Evolutionary conservation across 2,888 invertebrate genomes (phyloP).

Genomic region (Mesorhabditis sp.): DNA sequence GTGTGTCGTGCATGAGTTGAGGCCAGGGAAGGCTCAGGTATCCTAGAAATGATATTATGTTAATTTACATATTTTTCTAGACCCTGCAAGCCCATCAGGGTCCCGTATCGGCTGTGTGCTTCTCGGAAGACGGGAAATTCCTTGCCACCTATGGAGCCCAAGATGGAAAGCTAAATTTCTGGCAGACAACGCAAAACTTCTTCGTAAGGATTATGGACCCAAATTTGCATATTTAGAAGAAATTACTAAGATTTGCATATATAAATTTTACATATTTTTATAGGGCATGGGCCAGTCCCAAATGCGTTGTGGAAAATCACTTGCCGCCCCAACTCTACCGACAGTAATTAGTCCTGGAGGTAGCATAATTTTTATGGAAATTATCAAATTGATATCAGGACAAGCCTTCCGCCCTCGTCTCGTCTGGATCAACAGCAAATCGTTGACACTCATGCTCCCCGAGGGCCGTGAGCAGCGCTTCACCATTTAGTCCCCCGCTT

Average conservation of each 20-base stretch:
- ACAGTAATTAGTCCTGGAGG: neutral
- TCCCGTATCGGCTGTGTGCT: slow-evolving; percentile 84
- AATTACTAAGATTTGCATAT: neutral
- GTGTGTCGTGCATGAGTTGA: slow-evolving; percentile 88
- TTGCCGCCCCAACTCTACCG: slow-evolving; percentile 70
- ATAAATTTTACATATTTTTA: slow-evolving; percentile 61
- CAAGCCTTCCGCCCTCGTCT: slow-evolving; percentile 69
- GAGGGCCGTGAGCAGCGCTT: slow-evolving; percentile 79
- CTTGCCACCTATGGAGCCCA: slow-evolving; percentile 86
- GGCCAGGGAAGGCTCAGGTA: slow-evolving; percentile 83
- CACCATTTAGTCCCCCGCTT: slow-evolving; percentile 21
- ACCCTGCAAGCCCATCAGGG: slow-evolving; percentile 74
- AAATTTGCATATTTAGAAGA: neutral
- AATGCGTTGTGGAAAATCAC: slow-evolving; percentile 86
- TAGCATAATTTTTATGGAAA: neutral
- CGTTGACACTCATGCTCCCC: slow-evolving; percentile 86
- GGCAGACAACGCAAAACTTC: slow-evolving; percentile 78
- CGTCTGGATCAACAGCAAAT: slow-evolving; percentile 89
- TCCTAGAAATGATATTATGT: slow-evolving; percentile 10
- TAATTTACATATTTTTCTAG: slow-evolving; percentile 22
- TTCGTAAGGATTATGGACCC: slow-evolving; percentile 30
- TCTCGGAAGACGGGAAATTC: slow-evolving; percentile 95
- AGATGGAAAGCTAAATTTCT: slow-evolving; percentile 91
- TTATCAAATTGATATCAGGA: slow-evolving; percentile 9
- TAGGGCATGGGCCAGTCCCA: slow-evolving; percentile 95